Conservation (phyloP, 2,113 vertebrate genomes). For the Noctilio leporinus region DNA sequence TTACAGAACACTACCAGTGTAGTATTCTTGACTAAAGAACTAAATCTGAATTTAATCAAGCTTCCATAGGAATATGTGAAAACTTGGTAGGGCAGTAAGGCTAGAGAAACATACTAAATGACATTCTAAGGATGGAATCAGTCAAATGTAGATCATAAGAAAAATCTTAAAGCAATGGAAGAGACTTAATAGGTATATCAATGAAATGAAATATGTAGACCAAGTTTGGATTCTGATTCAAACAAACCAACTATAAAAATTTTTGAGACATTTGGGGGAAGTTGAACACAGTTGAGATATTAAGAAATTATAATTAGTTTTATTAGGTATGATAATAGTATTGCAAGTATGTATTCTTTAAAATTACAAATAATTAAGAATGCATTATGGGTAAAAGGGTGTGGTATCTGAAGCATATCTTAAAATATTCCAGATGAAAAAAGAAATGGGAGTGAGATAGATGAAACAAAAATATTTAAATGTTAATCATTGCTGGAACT, state of each 20-base stretch:
- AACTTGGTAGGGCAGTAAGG: background rate
- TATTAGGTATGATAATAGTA: background rate
- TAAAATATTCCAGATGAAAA: background rate
- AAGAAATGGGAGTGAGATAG: background rate
- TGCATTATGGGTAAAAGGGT: background rate
- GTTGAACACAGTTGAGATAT: background rate
- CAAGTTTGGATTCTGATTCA: background rate
- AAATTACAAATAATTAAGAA: background rate
- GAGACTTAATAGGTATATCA: background rate
- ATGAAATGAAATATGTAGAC: background rate
- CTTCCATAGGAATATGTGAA: background rate
- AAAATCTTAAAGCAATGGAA: background rate
- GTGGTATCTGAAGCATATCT: background rate
- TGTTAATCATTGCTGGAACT: background rate
- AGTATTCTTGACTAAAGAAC: background rate
- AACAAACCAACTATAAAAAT: conserved; percentile 3
- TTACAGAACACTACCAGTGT: background rate
- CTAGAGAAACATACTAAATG: background rate
- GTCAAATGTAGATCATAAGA: background rate
- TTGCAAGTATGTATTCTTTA: background rate
- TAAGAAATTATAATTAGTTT: background rate
- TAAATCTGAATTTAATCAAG: background rate
- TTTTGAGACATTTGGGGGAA: background rate
- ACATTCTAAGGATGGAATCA: background rate
- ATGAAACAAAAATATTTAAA: background rate